Conservation (phyloP, 2,113 vertebrate species). For the Sclerurus mexicanus region DNA sequence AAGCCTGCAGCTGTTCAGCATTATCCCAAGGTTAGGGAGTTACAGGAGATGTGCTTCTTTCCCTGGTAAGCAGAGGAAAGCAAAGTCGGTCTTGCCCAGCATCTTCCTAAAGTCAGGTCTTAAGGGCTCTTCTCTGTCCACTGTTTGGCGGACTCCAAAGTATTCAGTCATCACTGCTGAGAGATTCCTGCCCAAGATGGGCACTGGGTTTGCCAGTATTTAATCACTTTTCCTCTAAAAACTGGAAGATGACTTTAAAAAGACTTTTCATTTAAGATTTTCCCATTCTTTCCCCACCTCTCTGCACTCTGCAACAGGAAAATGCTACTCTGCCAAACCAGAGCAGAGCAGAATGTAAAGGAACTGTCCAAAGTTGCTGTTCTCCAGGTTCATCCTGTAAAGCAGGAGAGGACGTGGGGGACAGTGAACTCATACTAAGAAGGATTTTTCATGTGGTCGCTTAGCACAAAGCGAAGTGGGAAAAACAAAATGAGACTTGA, state of each 20-base stretch:
- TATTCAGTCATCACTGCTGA: background rate
- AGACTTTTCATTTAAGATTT: background rate
- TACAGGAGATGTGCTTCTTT: background rate
- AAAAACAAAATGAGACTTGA: background rate
- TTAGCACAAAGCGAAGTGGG: background rate
- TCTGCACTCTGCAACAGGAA: background rate
- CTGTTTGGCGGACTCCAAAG: background rate
- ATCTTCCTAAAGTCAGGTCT: background rate
- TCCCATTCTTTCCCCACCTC: background rate
- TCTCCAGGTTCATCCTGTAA: background rate
- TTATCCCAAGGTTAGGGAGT: background rate
- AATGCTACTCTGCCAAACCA: background rate
- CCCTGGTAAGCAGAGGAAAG: background rate
- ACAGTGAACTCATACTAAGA: rapidly evolving
- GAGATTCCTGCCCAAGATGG: background rate
- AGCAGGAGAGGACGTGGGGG: background rate
- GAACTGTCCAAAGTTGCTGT: background rate
- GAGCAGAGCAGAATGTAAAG: background rate
- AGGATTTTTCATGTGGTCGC: background rate
- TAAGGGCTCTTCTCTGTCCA: background rate
- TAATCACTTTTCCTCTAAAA: background rate
- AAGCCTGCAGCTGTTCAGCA: constrained; percentile 31
- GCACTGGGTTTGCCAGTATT: background rate
- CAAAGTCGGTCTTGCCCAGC: background rate
- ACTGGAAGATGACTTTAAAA: background rate